These are phyloP conservation scores for Geothlypis trichas DNA, from an alignment of 2,113 vertebrate genomes.

Conservation along the genomic window DNA sequence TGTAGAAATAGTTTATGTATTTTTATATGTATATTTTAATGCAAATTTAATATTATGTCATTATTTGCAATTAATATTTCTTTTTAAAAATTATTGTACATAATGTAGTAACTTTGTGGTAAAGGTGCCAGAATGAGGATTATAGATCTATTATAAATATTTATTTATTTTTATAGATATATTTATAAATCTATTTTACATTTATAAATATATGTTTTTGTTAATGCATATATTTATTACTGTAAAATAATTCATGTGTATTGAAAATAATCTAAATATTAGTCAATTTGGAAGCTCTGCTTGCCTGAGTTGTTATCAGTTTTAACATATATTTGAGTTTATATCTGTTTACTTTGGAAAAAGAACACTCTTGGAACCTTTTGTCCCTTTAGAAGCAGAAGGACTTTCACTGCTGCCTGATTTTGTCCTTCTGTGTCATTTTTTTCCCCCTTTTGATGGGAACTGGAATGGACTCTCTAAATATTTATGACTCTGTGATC, in stretches of 20 bases:
- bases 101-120: neutral
- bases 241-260: neutral
- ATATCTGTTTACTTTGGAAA: neutral
- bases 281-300: neutral
- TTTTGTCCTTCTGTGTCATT: neutral
- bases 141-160: too few species aligned
- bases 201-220: too few species aligned
- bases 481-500: conserved; percentile 16
- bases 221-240: neutral
- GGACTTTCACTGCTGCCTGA: neutral
- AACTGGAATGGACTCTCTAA: neutral
- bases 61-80: neutral
- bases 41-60: neutral
- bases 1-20: neutral
- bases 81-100: neutral
- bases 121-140: neutral
- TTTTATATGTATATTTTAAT: too few species aligned
- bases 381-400: neutral
- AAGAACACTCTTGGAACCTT: neutral
- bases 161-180: too few species aligned
- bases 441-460: neutral
- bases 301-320: neutral
- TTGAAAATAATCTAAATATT: neutral
- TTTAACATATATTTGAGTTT: neutral
- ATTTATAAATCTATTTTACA: too few species aligned